A percentile compares a stretch with the other conserved stretches of the same genome.
These are phyloP conservation scores for Clarias platycephalus DNA, from an alignment of 2,797 vertebrate species.

Conservation along the genomic window DNA sequence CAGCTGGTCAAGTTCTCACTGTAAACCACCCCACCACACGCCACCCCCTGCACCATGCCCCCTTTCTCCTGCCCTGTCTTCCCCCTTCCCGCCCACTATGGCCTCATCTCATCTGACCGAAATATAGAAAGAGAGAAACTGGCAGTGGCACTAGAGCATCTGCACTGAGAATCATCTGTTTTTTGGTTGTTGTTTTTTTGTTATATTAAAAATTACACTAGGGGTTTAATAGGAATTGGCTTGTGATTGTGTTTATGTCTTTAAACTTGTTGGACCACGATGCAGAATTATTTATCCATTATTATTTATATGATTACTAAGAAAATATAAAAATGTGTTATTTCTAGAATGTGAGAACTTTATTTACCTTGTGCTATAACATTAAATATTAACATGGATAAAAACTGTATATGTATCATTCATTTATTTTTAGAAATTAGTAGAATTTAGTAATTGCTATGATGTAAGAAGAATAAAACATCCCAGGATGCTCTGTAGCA, in stretches of 20 bases:
- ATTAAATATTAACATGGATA: not conserved
- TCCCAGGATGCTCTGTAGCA: not conserved
- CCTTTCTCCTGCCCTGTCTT: not conserved
- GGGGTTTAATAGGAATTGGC: not conserved
- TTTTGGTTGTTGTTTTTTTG: too few species aligned
- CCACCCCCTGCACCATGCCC: not conserved
- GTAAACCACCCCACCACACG: slow-evolving; percentile 22
- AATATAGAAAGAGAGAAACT: not conserved
- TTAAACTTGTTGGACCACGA: not conserved
- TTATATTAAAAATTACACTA: not conserved
- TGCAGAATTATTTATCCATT: not conserved
- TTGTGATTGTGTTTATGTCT: not conserved
- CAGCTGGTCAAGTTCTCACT: slow-evolving; percentile 75
- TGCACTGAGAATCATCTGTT: not conserved
- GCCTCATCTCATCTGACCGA: too few species aligned
- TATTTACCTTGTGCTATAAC: not conserved
- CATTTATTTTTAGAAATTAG: not conserved
- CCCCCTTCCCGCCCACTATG: not conserved
- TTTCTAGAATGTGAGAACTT: not conserved
- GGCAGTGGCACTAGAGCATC: not conserved
- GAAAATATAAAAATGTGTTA: not conserved
- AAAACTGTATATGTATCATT: not conserved
- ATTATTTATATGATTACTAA: not conserved
- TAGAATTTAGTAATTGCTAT: not conserved
- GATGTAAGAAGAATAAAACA: not conserved